These are phyloP conservation scores for Nemotelus nigrinus DNA, from an alignment of 2,888 invertebrate genomes.

Conservation along the genomic window DNA sequence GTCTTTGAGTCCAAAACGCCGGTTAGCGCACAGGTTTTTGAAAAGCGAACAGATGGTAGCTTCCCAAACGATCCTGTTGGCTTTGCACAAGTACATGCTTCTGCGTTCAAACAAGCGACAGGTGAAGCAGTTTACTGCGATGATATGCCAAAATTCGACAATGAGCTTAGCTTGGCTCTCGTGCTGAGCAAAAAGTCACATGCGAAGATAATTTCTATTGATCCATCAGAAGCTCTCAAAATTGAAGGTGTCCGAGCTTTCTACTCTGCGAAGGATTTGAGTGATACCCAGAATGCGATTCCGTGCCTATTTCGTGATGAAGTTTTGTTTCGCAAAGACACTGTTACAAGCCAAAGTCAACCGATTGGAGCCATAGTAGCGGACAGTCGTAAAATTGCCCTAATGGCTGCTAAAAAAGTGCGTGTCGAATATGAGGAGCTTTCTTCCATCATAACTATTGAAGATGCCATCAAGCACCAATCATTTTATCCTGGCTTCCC, in stretches of 20 bases:
- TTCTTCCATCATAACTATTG: slow-evolving; percentile 84
- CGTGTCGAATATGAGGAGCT: slow-evolving; percentile 84
- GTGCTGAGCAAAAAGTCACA: slow-evolving; percentile 85
- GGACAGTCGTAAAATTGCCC: slow-evolving; percentile 79
- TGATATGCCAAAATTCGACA: slow-evolving; percentile 80
- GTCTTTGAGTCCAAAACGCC: slow-evolving; percentile 59
- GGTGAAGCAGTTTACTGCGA: slow-evolving; percentile 93
- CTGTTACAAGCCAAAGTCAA: slow-evolving; percentile 84
- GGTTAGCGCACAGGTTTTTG: slow-evolving; percentile 63
- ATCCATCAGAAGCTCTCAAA: slow-evolving; percentile 77
- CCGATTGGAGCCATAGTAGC: slow-evolving; percentile 83
- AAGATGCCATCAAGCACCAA: slow-evolving; percentile 82
- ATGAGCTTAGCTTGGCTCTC: slow-evolving; percentile 82
- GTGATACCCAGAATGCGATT: slow-evolving; percentile 72
- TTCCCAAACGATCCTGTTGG: slow-evolving; percentile 78
- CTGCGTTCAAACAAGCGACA: slow-evolving; percentile 88
- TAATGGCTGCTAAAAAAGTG: slow-evolving; percentile 83
- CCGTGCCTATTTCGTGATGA: slow-evolving; percentile 85
- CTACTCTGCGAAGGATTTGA: slow-evolving; percentile 80
- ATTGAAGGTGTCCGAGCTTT: slow-evolving; percentile 83
- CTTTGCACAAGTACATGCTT: slow-evolving; percentile 80
- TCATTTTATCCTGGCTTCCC: slow-evolving; percentile 75
- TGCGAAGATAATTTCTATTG: slow-evolving; percentile 80
- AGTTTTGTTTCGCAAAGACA: slow-evolving; percentile 80
- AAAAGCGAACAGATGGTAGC: slow-evolving; percentile 69